Evolutionary conservation across 2,113 vertebrate genomes (phyloP).

Genomic region (Nematolebias whitei): DNA sequence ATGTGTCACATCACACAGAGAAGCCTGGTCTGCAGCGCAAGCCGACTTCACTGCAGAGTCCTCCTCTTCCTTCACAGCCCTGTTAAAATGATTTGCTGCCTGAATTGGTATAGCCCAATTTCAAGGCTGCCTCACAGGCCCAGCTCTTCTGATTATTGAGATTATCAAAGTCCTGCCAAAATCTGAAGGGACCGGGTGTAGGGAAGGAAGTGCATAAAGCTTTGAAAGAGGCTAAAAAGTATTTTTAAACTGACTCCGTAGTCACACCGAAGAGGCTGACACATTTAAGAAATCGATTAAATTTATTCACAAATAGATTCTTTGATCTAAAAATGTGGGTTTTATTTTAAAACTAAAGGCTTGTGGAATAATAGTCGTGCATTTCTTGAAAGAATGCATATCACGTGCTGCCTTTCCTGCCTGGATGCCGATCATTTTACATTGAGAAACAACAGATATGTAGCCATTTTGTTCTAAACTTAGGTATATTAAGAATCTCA

Average conservation of each 20-base stretch:
- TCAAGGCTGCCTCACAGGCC: constrained; percentile 42
- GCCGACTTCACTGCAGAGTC: constrained; percentile 10
- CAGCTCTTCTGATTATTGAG: constrained; percentile 56
- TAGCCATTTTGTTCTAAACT: no score
- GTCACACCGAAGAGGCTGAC: constrained; percentile 36
- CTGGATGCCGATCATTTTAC: no score
- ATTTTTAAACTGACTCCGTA: constrained; percentile 50
- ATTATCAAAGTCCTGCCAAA: constrained; percentile 62
- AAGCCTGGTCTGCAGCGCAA: constrained; percentile 10
- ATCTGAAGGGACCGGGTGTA: constrained; percentile 40
- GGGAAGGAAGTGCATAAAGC: constrained; percentile 28
- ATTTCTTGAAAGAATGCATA: no score
- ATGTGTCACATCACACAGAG: constrained; percentile 10
- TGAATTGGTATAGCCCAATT: constrained; percentile 41
- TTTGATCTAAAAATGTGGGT: constrained; percentile 53
- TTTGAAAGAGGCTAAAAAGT: constrained; percentile 30
- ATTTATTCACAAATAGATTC: constrained; percentile 34
- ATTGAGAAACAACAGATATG: no score
- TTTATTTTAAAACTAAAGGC: constrained; percentile 20
- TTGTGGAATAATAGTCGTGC: constrained; percentile 11
- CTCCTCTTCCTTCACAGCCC: constrained; percentile 5
- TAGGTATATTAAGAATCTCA: no score
- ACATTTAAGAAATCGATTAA: constrained; percentile 29
- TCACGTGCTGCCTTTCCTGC: no score
- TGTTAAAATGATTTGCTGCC: constrained; percentile 44